Base-by-base conservation (phyloP, 1,140 invertebrate genomes). In the Leptestheria dahalacensis region DNA sequence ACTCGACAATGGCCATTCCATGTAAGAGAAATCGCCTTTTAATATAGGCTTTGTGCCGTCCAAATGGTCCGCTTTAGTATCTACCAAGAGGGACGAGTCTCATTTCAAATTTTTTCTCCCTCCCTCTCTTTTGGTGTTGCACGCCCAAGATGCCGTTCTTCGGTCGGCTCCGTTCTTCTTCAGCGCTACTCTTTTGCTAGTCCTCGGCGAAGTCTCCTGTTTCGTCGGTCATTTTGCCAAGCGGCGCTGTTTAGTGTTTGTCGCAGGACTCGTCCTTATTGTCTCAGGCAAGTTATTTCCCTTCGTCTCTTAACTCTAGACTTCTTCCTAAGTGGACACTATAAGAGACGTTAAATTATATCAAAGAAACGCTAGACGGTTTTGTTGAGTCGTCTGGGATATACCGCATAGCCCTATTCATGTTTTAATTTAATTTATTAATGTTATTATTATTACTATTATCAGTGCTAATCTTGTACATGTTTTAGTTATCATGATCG, bases 1-100 rank as follows among this genome's bases (percentile, higher is more conserved):
- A 91, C 71, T 90, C 86, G 15, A 89, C 87, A 21, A 83, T 86
- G 72, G 86, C 86, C 51, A 89, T 91, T 75, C 86, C 86, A 71
- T 89, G 87, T 90, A 79, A 86, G 86, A 50, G 18, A 41, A 41
- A 41, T 9, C 6, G 15, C 33, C 33, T 41, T 41, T 41, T 41
- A 9, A 15, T 6, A 15, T 9, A 41, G 15, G 6, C 33, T 41
- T 41, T 41, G 6, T 41, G 33, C n/a, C n/a, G n/a, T n/a, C n/a
- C n/a, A n/a, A n/a, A n/a, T n/a, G n/a, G n/a, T n/a, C n/a, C n/a
- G n/a, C n/a, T n/a, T n/a, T n/a, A n/a, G n/a, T n/a, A n/a, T n/a
- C n/a, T n/a, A n/a, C n/a, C n/a, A n/a, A n/a, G n/a, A n/a, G n/a
- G n/a, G n/a, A n/a, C n/a, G n/a, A n/a, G n/a, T n/a, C n/a, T 41